Evolutionary conservation across 2,113 vertebrate species (phyloP).

Genomic region (Barbus barbus): DNA sequence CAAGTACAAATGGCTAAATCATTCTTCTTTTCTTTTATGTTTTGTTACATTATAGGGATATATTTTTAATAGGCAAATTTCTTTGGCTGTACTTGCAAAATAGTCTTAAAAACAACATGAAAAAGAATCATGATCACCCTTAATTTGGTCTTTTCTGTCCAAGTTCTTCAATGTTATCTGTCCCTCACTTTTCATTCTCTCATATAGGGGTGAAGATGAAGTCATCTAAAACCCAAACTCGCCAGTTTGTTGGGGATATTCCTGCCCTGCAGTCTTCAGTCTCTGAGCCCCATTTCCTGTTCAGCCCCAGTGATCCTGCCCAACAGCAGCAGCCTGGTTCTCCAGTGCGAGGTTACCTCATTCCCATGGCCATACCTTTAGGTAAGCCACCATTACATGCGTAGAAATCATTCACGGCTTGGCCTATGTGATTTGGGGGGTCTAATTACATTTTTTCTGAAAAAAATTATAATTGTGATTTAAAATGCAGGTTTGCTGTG

Average conservation of each 20-base stretch:
- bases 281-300: slow-evolving; percentile 66
- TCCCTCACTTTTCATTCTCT: background rate
- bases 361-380: slow-evolving; percentile 86
- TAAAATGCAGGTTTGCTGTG: too few relatives aligned
- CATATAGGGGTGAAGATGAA: slow-evolving; percentile 85
- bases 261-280: slow-evolving; percentile 48
- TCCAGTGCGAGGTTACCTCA: slow-evolving; percentile 74
- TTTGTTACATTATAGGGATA: too few relatives aligned
- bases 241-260: slow-evolving; percentile 47
- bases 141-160: background rate
- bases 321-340: slow-evolving; percentile 41
- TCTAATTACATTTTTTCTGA: too few relatives aligned
- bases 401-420: background rate
- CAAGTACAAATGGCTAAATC: too few relatives aligned
- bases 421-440: too few relatives aligned
- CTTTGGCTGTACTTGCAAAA: too few relatives aligned
- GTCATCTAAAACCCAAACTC: slow-evolving; percentile 87
- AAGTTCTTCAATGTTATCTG: background rate
- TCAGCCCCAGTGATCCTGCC: slow-evolving; percentile 68
- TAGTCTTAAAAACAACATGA: background rate
- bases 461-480: too few relatives aligned
- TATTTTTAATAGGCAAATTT: too few relatives aligned
- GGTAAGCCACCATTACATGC: slow-evolving; percentile 73
- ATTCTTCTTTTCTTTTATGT: background rate
- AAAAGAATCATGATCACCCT: background rate